These are phyloP conservation scores for Aurelia coerulea DNA, from an alignment of 30 jellyfish, hydroid and myxozoan species.

Conservation along the genomic window DNA sequence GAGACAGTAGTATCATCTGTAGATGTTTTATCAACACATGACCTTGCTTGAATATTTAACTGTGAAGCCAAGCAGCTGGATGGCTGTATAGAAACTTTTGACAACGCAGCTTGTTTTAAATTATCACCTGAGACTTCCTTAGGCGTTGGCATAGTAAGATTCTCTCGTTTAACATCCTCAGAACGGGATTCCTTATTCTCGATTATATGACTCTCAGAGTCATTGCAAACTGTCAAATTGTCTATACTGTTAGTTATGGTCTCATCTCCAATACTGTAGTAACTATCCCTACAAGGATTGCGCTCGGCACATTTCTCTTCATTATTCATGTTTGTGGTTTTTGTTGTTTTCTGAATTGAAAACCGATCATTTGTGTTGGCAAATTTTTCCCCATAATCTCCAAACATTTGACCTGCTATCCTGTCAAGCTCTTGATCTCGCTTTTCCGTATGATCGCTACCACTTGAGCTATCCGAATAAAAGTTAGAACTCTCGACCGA, in stretches of 20 bases:
- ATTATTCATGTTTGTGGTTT: not conserved
- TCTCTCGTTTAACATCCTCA: not conserved
- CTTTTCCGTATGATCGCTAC: conserved; percentile 49
- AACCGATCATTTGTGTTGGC: conserved; percentile 31
- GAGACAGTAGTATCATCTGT: conserved; percentile 1
- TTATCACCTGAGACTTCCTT: not conserved
- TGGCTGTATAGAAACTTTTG: conserved; percentile 20
- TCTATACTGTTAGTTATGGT: conserved; percentile 55
- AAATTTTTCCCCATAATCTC: conserved; percentile 58
- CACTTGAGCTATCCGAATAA: conserved; percentile 74
- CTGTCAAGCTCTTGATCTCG: conserved; percentile 70
- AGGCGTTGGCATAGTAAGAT: conserved; percentile 12
- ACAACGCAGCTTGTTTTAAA: not conserved
- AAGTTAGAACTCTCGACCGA: conserved; percentile 66
- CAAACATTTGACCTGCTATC: conserved; percentile 68
- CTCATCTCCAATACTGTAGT: conserved; percentile 52
- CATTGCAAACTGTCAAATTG: conserved; percentile 47
- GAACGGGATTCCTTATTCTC: not conserved
- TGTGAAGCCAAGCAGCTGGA: conserved; percentile 9
- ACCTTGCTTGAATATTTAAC: not conserved
- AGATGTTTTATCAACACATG: not conserved
- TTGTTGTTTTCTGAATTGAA: conserved; percentile 34
- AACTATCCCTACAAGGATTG: conserved; percentile 15
- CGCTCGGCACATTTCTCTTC: not conserved
- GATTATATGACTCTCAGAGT: not conserved